Base-by-base conservation (phyloP, 2,888 invertebrate species). In the Lochmaea crataegi region DNA sequence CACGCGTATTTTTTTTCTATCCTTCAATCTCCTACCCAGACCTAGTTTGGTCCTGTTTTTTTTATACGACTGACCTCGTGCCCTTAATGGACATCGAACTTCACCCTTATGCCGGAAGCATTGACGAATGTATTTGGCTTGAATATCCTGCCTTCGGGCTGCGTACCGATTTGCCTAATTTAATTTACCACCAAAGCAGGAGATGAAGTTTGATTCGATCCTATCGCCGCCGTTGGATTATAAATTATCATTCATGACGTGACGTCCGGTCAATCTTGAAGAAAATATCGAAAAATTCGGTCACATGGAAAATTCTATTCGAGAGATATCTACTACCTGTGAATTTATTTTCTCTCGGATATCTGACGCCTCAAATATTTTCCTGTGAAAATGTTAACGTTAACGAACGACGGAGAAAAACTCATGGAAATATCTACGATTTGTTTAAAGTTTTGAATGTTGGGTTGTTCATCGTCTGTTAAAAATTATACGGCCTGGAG, bases 111-210 rank as follows among this genome's bases (percentile, higher is more conserved):
- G 78, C 81, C 80, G 82, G 82, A 81, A 81, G 79, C 78, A 78
- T 79, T 83, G 83, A 84, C 83, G 83, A 84, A 84, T 83, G 82
- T 78, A 80, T 81, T 82, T 81, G 80, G 77, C 78, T 81, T 74
- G 78, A 79, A 78, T 82, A 81, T 83, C 82, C 82, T 80, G 72
- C 68, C 73, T 75, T 72, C 72, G 60, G 77, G 75, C 76, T 72
- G 72, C 66, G 65, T 64, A 68, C 63, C 67, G 73, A 72, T 76
- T 76, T 71, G 73, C 71, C 71, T 76, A 76, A 76, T 76, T 76
- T 72, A 73, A 73, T 75, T 73, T 72, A 60, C 75, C 65, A 45
- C 61, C 58, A 18, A 65, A 60, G 66, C 68, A 70, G 68, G 71
- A 72, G 71, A 75, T 76, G 72, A 48, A 70, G 63, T 42, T 42